Conservation (phyloP, 2,113 vertebrate species). For the Channa argus region DNA sequence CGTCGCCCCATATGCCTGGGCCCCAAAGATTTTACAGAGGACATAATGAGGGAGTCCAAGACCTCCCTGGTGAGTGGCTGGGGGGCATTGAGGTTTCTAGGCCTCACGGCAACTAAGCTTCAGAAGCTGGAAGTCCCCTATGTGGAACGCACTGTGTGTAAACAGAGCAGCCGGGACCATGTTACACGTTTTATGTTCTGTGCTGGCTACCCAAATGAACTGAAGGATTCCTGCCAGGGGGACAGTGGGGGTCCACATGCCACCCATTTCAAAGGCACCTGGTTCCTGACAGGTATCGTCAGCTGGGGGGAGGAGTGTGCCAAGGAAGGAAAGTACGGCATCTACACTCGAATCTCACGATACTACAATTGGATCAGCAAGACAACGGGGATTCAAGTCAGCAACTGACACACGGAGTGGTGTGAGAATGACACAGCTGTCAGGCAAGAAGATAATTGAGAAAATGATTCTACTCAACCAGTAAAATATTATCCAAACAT, state of each 20-base stretch:
- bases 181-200: conserved; percentile 94
- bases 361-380: conserved; percentile 89
- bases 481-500: conserved; percentile 22
- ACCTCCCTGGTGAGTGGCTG: conserved; percentile 90
- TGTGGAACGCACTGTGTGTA: conserved; percentile 86
- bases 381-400: conserved; percentile 62
- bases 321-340: conserved; percentile 88
- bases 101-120: conserved; percentile 79
- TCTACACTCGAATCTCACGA: conserved; percentile 91
- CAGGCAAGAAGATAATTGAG: not conserved
- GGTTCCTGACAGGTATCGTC: conserved; percentile 94
- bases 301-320: conserved; percentile 98
- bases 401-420: conserved; percentile 2
- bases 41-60: conserved; percentile 72
- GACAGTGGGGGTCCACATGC: conserved; percentile 94
- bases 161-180: conserved; percentile 83
- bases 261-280: conserved; percentile 84
- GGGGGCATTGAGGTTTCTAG: conserved; percentile 80
- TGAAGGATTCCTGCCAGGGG: conserved; percentile 90
- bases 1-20: conserved; percentile 91
- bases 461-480: conserved; percentile 1
- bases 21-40: conserved; percentile 87
- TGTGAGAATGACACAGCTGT: not conserved
- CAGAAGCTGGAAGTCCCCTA: conserved; percentile 88
- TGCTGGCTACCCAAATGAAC: conserved; percentile 80